phyloP scores from a whole-genome alignment of 35 echinoderm and acorn worm genomes.

The Ophiothrix spiculata region DNA sequence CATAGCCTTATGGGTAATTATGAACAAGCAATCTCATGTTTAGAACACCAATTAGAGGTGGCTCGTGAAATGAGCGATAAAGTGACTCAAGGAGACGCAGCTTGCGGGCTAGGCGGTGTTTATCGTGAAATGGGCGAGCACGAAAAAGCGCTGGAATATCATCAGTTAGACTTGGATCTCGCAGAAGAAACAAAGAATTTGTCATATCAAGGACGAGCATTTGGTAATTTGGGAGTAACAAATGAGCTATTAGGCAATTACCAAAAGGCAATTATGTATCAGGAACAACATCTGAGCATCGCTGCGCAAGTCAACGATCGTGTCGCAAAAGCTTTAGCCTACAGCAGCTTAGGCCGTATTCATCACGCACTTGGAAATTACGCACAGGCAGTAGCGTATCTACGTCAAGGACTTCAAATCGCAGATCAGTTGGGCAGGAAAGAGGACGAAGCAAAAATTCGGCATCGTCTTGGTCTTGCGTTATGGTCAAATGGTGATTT shows the following conservation, averaged over 20 bases:
- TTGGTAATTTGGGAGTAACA: slow-evolving; percentile 94
- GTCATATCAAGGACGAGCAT: slow-evolving; percentile 87
- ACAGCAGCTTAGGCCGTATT: slow-evolving; percentile 84
- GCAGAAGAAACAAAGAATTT: slow-evolving; percentile 83
- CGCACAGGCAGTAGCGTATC: slow-evolving; percentile 85
- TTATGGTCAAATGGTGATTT: slow-evolving; percentile 85
- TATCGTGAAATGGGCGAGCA: slow-evolving; percentile 94
- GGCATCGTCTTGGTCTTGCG: slow-evolving; percentile 86
- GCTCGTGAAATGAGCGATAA: slow-evolving; percentile 80
- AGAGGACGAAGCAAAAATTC: slow-evolving; percentile 96
- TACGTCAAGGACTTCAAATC: slow-evolving; percentile 95
- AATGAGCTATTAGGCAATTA: slow-evolving; percentile 95
- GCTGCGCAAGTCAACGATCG: slow-evolving; percentile 93
- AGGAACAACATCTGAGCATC: slow-evolving; percentile 98
- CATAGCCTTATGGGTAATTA: slow-evolving; percentile 98
- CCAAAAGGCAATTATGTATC: slow-evolving; percentile 97
- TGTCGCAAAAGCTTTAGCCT: slow-evolving; percentile 85
- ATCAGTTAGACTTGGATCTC: slow-evolving; percentile 86
- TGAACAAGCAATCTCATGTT: slow-evolving; percentile 96
- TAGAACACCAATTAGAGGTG: slow-evolving; percentile 83
- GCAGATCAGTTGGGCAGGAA: slow-evolving; percentile 86
- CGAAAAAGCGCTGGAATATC: slow-evolving; percentile 87
- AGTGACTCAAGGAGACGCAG: slow-evolving; percentile 78
- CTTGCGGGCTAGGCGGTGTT: slow-evolving; percentile 90
- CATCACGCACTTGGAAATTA: slow-evolving; percentile 91